Conservation (phyloP, 1,140 invertebrate genomes). For the Saccostrea echinata region DNA sequence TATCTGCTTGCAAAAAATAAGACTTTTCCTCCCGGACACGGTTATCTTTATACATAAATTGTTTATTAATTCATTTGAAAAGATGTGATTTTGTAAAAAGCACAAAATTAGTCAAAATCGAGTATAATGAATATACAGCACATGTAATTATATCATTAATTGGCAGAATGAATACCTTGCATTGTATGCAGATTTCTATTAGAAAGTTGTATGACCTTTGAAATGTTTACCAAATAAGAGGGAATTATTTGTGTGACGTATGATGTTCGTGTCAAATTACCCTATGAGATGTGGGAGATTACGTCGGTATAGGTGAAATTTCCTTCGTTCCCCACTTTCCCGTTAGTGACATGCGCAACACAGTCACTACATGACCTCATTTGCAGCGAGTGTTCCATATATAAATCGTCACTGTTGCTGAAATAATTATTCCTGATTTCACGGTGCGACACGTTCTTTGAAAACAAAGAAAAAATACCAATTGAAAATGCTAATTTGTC, state of each 20-base stretch:
- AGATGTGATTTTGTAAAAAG: too few species aligned
- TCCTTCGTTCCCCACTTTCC: slow-evolving; percentile 1
- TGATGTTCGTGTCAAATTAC: neutral
- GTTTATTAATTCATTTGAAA: too few species aligned
- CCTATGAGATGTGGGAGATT: neutral
- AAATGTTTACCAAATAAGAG: neutral
- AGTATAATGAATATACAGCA: neutral
- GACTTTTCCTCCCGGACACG: too few species aligned
- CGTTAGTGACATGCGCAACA: neutral
- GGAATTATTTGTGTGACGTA: slow-evolving; percentile 5
- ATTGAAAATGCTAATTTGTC: neutral
- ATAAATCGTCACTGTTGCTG: neutral
- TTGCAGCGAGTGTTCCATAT: neutral
- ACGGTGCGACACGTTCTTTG: neutral
- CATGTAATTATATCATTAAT: neutral
- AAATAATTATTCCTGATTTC: neutral
- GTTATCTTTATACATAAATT: too few species aligned
- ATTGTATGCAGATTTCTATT: neutral
- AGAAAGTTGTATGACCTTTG: neutral
- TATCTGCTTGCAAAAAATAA: too few species aligned
- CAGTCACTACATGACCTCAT: slow-evolving; percentile 3
- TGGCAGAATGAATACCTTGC: neutral
- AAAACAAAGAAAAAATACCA: neutral
- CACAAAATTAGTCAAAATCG: too few species aligned
- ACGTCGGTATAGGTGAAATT: slow-evolving; percentile 13